Percentiles rank a stretch among this genome's conserved stretches.
phyloP scores from a whole-genome alignment of 2,797 vertebrate species.

The Rhynchonycteris naso region DNA sequence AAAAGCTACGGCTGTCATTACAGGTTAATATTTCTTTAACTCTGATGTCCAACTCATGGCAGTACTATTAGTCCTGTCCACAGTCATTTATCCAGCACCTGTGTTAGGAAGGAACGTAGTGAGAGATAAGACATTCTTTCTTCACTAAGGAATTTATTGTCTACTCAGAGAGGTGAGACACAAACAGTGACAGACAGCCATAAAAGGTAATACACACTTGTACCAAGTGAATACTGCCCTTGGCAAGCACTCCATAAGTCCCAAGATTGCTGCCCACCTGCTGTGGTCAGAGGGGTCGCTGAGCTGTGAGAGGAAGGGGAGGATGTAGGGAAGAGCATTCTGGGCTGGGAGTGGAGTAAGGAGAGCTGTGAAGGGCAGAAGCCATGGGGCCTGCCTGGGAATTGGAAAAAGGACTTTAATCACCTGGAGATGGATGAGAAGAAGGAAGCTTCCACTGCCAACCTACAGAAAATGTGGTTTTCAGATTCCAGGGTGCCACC shows the following conservation, averaged over 20 bases:
- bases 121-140: not conserved
- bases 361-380: not conserved
- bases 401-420: not conserved
- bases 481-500: not conserved
- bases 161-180: not conserved
- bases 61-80: not conserved
- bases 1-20: slow-evolving; percentile 94
- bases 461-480: not conserved
- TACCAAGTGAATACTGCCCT: rapidly evolving
- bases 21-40: slow-evolving; percentile 87
- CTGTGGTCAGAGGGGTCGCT: not conserved
- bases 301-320: not conserved
- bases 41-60: not conserved
- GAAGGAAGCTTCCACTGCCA: not conserved
- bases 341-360: not conserved
- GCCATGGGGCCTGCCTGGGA: not conserved
- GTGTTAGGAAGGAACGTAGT: not conserved
- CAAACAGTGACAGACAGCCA: not conserved
- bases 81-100: not conserved
- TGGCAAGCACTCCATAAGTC: rapidly evolving
- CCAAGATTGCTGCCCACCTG: rapidly evolving
- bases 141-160: not conserved
- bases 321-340: not conserved
- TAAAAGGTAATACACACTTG: not conserved
- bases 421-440: not conserved